Base-by-base conservation (phyloP, 1,140 invertebrate species). In the Drosophila littoralis region DNA sequence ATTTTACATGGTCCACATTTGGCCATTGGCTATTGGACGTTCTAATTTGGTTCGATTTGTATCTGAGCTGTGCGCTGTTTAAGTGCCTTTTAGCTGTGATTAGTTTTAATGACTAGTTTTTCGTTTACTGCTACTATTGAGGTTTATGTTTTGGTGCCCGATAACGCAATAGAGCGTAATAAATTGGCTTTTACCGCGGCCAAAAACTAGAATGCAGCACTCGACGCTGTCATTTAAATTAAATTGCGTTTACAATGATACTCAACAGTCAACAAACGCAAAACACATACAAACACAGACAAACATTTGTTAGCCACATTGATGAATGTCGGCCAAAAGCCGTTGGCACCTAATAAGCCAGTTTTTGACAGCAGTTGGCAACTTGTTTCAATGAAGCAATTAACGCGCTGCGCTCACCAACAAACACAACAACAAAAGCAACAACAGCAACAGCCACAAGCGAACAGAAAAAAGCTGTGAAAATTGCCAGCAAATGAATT, bases 341-440 rank as follows among this genome's bases (percentile, higher is more conserved):
- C 64, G 77, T 91, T 91, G 73, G 67, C 88, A 90, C 77, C 81
- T 82, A 79, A 91, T 88, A 79, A 91, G 65, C 64, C 65, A 75
- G 33, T 77, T 77, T 71, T 64, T 67, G 75, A 69, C 55, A 45
- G 50, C 61, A 81, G 70, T 80, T 90, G 82, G 67, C 54, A 82
- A 76, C 81, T 77, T 86, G 75, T 91, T 70, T 77, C 80, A 91
- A 91, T 91, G 83, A 91, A 91, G 88, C 89, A 91, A 91, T 91
- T 91, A 91, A 77, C 75, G 55, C 46, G 51, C 32, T 55, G 54
- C 40, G 22, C 9, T 38, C 68, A 50, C 32, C 22, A 48, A 52
- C 68, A 45, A 43, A 22, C 28, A 46, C 15, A 77, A 68, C 66
- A 79, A 57, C 51, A 60, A 60, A 17, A 71, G 45, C 73, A 66